Conservation (phyloP, 2,113 vertebrate genomes). For the Actenoides lindsayi region DNA sequence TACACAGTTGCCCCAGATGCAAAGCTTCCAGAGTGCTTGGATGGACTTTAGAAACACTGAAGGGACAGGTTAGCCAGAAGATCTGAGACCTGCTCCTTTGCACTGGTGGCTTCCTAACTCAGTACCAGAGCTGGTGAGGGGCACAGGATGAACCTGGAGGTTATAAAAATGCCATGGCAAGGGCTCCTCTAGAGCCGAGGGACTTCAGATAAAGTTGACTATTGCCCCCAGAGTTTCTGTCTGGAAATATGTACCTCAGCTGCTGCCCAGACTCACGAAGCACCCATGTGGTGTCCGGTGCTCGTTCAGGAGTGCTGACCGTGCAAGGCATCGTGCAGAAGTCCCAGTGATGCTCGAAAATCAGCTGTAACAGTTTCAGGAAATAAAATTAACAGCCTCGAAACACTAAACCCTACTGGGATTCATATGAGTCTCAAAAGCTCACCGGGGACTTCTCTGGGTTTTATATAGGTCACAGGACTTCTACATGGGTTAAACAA, state of each 20-base stretch:
- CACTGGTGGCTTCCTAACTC: not conserved
- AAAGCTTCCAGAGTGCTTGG: not conserved
- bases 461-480: not conserved
- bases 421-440: not conserved
- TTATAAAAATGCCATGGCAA: not conserved
- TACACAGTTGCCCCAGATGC: not conserved
- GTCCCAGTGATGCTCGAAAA: not conserved
- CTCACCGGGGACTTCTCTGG: not conserved
- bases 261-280: not conserved
- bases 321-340: not conserved
- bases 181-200: not conserved
- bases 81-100: not conserved
- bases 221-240: not conserved
- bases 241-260: not conserved
- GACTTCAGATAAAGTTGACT: not conserved
- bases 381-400: not conserved
- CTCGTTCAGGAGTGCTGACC: not conserved
- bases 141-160: not conserved
- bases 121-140: not conserved
- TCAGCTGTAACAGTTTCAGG: not conserved
- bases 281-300: accelerated
- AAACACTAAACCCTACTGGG: not conserved
- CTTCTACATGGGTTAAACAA: not conserved
- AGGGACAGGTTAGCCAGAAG: not conserved
- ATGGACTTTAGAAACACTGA: not conserved